Base-by-base conservation (phyloP, 2,797 vertebrate species). In the Podarcis siculus region DNA sequence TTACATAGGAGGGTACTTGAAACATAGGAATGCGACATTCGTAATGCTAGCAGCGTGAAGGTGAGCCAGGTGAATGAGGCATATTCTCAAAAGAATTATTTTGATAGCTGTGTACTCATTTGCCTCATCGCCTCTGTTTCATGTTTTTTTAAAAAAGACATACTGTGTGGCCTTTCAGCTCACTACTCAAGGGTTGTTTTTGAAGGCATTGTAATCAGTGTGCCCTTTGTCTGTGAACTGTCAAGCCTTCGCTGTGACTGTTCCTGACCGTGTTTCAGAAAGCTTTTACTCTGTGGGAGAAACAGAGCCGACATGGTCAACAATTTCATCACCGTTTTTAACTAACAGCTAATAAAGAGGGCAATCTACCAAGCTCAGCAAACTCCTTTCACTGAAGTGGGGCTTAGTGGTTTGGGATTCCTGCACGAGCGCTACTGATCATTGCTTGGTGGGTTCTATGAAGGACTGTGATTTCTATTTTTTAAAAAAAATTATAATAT, bases 151-250 rank as follows among this genome's bases (percentile, higher is more conserved):
- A 2, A 79, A 75, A 2, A 79, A 75, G 30, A n/a, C 49, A 19
- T 30, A 72, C 55, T 37, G 27, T 83, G 67, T 45, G 69, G 67
- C n/a, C 67, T 73, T 87, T 73, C n/a, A 27, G 37, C 27, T 83
- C 35, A 39, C 49, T 55, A 66, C 37, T 80, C 67, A 49, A 76
- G 42, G 23, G 13, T 61, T 72, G 75, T 84, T 80, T 83, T 64
- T 25, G 45, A 88, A 83, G 82, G 75, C 82, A 83, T 39, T 61
- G 42, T 35, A 85, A 64, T 61, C 76, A 73, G 45, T 2, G 10
- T 79, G 23, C 82, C 30, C 37, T 88, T 85, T 79, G 42, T 72
- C 7, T 86, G 23, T 66, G 37, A 87, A 87, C 76, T 67, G 39
- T 39, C 55, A 80, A 76, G 49, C 39, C 37, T 79, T 72, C 27